These are phyloP conservation scores for Habropoda laboriosa DNA, from an alignment of 1,140 invertebrate species.

Conservation along the genomic window DNA sequence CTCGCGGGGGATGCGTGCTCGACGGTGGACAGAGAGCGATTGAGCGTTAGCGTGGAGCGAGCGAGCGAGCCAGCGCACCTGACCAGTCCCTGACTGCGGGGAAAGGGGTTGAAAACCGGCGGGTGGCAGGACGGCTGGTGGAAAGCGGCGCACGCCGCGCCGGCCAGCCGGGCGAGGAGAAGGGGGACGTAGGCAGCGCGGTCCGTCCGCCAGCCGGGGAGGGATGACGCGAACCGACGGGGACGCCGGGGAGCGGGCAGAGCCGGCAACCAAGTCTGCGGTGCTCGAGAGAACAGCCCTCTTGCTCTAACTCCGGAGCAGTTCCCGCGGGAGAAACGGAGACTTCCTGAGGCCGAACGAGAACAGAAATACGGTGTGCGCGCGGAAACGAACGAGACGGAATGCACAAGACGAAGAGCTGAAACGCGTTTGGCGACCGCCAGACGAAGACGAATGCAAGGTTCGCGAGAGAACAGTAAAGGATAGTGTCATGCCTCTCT, in stretches of 20 bases:
- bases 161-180: no score
- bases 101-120: slow-evolving; percentile 50
- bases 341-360: slow-evolving; percentile 26
- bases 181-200: background rate
- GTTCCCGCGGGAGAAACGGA: slow-evolving; percentile 44
- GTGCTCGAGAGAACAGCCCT: slow-evolving; percentile 59
- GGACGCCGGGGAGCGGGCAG: slow-evolving; percentile 48
- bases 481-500: slow-evolving; percentile 8
- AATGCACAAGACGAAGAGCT: slow-evolving; percentile 18
- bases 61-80: slow-evolving; percentile 53
- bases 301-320: slow-evolving; percentile 56
- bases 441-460: slow-evolving; percentile 62
- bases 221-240: slow-evolving; percentile 32
- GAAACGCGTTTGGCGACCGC: slow-evolving; percentile 16
- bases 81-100: slow-evolving; percentile 54
- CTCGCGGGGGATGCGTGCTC: slow-evolving; percentile 62
- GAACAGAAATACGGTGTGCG: slow-evolving; percentile 36
- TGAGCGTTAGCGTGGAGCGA: slow-evolving; percentile 47
- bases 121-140: slow-evolving; percentile 38
- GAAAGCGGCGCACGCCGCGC: slow-evolving; percentile 43
- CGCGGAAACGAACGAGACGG: slow-evolving; percentile 56
- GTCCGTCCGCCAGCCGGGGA: slow-evolving; percentile 42
- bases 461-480: slow-evolving; percentile 30
- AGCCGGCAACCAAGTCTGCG: slow-evolving; percentile 58
- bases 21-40: slow-evolving; percentile 64